Conservation (phyloP, 2,797 vertebrate genomes). For the Crenuchus spilurus region DNA sequence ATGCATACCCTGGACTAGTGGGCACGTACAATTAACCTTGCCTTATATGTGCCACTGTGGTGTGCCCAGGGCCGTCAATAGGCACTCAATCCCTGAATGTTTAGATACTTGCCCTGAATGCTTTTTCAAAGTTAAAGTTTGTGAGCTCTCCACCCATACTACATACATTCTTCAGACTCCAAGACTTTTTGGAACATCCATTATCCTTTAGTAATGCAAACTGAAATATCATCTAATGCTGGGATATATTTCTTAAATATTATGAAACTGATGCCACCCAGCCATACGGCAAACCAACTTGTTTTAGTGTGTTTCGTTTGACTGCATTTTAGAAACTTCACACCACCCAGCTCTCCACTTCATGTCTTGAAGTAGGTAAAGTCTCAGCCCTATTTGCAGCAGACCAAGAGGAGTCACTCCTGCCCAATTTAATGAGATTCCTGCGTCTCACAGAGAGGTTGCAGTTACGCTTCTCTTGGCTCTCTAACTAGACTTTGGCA, state of each 20-base stretch:
- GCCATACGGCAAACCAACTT: not conserved
- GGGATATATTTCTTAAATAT: not conserved
- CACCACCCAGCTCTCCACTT: not conserved
- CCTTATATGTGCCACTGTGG: too few species aligned
- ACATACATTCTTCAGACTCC: too few species aligned
- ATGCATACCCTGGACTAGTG: too few species aligned
- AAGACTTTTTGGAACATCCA: too few species aligned
- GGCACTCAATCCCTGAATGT: too few species aligned
- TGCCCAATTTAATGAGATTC: constrained; percentile 44
- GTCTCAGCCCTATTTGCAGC: constrained; percentile 37
- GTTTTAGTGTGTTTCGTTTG: not conserved
- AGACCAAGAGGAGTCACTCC: constrained; percentile 40
- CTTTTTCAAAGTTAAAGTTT: too few species aligned
- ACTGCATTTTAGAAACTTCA: constrained; percentile 27
- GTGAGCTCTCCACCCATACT: too few species aligned
- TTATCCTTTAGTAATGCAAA: too few species aligned
- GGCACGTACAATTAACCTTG: too few species aligned
- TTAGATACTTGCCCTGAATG: too few species aligned
- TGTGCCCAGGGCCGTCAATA: too few species aligned
- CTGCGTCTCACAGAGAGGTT: constrained; percentile 38
- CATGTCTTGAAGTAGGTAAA: constrained; percentile 26
- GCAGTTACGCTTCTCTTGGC: constrained; percentile 50
- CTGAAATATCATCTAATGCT: not conserved
- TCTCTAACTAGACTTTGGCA: constrained; percentile 44
- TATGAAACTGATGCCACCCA: not conserved